Base-by-base conservation (phyloP, 2,797 vertebrate genomes). In the Hippocampus kuda region DNA sequence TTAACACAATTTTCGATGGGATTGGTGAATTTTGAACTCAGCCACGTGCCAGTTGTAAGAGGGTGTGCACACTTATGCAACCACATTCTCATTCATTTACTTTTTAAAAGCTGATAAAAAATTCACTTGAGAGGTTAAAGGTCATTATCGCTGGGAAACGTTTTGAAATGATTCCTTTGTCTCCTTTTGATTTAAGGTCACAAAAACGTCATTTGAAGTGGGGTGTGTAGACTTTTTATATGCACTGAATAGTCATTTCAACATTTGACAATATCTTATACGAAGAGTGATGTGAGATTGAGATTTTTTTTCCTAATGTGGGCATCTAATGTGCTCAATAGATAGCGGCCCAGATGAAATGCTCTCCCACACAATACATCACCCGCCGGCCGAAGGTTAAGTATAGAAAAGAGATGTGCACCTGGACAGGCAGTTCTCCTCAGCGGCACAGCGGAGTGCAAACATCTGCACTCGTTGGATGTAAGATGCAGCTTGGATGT, bases 391-490 rank as follows among this genome's bases (percentile, higher is more conserved):
- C 51, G 0, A 8, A 53, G 18, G 51, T 53, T n/a, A 0, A 24
- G n/a, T 8, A 24, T 11, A 26, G 54, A 24, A 56, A 56, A n/a
- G 10, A n/a, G 18, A 18, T 27, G 27, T 27, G 30, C 68, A 93
- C 93, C 91, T 91, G 68, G 93, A 89, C 3, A 94, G 89, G 69
- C 93, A 94, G 81, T 92, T 92, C 68, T 94, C 93, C 49, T 94
- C 93, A 2, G 90, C 92, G 5, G 93, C 92, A 71, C 93, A 94
- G 68, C 89, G 86, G 24, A 94, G 85, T 1, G 92, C 88, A 30
- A 92, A 94, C 89, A 93, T 89, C 83, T 92, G 92, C 71, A 91
- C 83, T 68, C 88, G 89, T 77, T 94, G 91, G 64, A 94, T 83
- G 74, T 92, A 94, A 5, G 90, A 92, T 44, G 90, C 84, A 12